These are phyloP conservation scores for Lagodon rhomboides DNA, from an alignment of 2,797 vertebrate genomes.

Conservation along the genomic window DNA sequence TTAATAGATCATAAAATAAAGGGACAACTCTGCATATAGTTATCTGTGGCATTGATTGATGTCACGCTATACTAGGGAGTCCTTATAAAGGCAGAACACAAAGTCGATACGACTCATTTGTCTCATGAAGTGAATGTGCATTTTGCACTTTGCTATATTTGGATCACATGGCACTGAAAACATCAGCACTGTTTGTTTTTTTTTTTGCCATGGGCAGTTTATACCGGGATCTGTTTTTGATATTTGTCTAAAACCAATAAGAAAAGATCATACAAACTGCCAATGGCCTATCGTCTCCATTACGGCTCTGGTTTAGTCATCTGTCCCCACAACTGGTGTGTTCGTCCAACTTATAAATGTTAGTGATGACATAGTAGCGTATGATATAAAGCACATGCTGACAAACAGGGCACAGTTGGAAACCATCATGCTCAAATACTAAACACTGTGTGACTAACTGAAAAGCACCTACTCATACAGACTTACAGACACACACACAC, in stretches of 20 bases:
- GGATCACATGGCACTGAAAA: not conserved
- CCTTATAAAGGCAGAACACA: not conserved
- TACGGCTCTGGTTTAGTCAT: constrained; percentile 51
- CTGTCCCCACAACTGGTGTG: constrained; percentile 36
- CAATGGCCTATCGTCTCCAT: constrained; percentile 24
- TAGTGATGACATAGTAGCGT: constrained; percentile 37
- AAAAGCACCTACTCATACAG: constrained; percentile 11
- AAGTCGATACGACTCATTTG: not conserved
- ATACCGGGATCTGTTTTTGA: constrained; percentile 12
- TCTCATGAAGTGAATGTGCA: not conserved
- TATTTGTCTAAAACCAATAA: constrained; percentile 28
- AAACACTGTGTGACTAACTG: constrained; percentile 39
- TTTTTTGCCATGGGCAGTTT: not conserved
- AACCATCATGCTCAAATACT: constrained; percentile 38
- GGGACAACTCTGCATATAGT: not conserved
- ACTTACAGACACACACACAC: constrained; percentile 7
- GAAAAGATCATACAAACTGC: constrained; percentile 30
- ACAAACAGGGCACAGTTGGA: constrained; percentile 60
- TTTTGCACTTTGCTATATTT: constrained; percentile 15
- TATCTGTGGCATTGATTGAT: not conserved
- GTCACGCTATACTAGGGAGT: not conserved
- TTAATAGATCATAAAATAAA: not conserved
- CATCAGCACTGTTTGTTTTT: constrained; percentile 2
- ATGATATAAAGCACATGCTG: constrained; percentile 40
- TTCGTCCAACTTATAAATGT: constrained; percentile 56